Evolutionary conservation across 2,888 invertebrate genomes (phyloP), one percentile per base, ranked within the genome.

Genomic region (Ypsolopha scabrella): DNA sequence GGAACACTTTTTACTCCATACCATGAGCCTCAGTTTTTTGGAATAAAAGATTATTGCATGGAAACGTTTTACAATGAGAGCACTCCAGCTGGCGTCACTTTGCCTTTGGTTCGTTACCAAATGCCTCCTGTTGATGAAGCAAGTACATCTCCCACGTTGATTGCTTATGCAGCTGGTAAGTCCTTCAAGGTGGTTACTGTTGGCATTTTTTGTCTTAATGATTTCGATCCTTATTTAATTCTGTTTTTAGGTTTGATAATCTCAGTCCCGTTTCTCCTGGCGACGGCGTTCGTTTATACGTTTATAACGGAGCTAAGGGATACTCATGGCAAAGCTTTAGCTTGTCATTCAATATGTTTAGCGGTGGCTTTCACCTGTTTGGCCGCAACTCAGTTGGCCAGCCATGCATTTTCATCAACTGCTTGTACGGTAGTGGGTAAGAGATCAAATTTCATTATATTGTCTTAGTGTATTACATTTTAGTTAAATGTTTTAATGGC

Each of bases 41-140:
- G 75, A 8, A 86, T 87, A 1, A 78, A 78, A 51, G 87, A 89
- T 57, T 91, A 88, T 64, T 91, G 90, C 61, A 88, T 90, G 87
- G 90, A 91, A 62, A 72, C 87, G 0, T 87, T 89, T 58, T 87
- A 75, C 67, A 82, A 75, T 52, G 75, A 77, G 54, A 81, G 74
- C 52, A 75, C 77, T 53, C 65, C 80, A 41, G 81, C 81, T 9
- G 80, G 78, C 7, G 58, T 83, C 13, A 88, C 88, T 6, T 60
- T 89, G 39, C 88, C 88, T 0, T 72, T 90, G 55, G 80, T 90
- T 7, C 91, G 90, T 62, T 87, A 87, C 58, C 62, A 70, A 10
- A 13, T n/a, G 0, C 61, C 75, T 0, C 73, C 80, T 0, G 52
- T 69, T 51, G 77, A 77, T 45, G 75, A 77, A 48, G 68, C 70